Conservation (phyloP, 2,113 vertebrate species). For the Thomomys bottae region DNA sequence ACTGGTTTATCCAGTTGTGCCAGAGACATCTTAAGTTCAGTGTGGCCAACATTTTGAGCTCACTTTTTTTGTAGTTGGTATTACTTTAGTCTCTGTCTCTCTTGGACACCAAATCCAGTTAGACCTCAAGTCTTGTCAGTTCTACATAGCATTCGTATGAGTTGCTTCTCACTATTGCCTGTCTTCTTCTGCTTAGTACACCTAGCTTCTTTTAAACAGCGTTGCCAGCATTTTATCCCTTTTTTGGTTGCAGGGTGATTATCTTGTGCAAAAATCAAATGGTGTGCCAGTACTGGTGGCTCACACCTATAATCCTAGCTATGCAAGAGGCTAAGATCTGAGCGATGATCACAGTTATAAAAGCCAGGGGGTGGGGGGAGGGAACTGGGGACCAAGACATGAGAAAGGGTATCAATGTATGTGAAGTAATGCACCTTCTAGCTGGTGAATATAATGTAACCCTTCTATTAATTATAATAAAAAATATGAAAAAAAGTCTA, state of each 20-base stretch:
- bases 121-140: background rate
- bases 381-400: too few species aligned
- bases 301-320: too few species aligned
- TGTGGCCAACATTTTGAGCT: background rate
- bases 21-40: conserved; percentile 22
- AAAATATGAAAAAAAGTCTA: background rate
- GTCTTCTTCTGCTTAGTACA: background rate
- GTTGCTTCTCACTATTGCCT: background rate
- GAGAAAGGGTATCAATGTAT: too few species aligned
- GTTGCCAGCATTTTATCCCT: background rate
- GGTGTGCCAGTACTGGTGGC: background rate
- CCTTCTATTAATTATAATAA: too few species aligned
- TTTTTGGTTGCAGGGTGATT: background rate
- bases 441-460: too few species aligned
- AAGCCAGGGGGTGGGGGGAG: too few species aligned
- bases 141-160: background rate
- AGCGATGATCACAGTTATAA: too few species aligned
- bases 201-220: background rate
- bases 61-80: background rate
- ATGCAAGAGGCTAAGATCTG: too few species aligned
- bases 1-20: conserved; percentile 53
- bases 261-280: background rate
- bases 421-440: too few species aligned
- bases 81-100: background rate
- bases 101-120: background rate